These are phyloP conservation scores for Tichodroma muraria DNA, from an alignment of 2,113 vertebrate genomes.

Conservation along the genomic window DNA sequence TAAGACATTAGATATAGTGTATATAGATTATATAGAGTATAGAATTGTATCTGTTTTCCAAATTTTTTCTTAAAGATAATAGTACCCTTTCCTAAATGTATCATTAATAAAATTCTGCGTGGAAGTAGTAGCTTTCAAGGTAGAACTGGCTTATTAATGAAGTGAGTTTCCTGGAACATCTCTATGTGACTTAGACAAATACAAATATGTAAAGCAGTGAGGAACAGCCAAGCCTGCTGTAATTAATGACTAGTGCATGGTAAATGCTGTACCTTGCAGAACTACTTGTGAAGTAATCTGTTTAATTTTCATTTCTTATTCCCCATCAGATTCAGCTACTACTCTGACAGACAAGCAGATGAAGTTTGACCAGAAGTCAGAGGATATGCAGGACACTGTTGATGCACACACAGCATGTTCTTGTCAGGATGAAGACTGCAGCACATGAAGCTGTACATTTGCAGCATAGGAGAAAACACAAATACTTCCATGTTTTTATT, in stretches of 20 bases:
- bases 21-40: neutral
- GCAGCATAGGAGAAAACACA: neutral
- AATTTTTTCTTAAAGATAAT: neutral
- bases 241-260: neutral
- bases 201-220: neutral
- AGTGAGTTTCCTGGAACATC: neutral
- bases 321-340: slow-evolving; percentile 2
- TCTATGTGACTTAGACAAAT: neutral
- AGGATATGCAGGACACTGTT: slow-evolving; percentile 15
- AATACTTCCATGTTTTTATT: slow-evolving; percentile 32
- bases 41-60: neutral
- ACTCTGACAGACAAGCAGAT: slow-evolving; percentile 9
- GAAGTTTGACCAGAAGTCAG: slow-evolving; percentile 19
- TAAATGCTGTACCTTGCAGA: neutral
- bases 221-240: neutral
- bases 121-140: neutral
- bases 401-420: slow-evolving; percentile 40
- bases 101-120: neutral
- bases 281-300: neutral
- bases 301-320: neutral
- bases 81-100: neutral
- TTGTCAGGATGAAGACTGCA: neutral
- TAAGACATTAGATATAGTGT: neutral
- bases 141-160: neutral
- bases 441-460: neutral